These are phyloP conservation scores for Linnaemya vulpina DNA, from an alignment of 2,888 invertebrate genomes.

Conservation along the genomic window DNA sequence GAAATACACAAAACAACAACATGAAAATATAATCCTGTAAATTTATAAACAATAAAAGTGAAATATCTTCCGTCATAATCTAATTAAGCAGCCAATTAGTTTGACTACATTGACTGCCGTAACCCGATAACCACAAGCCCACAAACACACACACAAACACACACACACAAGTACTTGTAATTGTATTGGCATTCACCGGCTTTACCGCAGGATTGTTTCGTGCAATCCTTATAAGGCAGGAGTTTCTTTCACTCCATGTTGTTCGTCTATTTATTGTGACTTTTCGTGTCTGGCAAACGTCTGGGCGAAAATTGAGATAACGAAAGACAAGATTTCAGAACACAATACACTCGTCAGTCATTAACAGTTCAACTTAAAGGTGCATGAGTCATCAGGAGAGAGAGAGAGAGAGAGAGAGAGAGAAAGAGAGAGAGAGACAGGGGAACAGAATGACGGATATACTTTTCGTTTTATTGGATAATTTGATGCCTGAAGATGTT, in stretches of 20 bases:
- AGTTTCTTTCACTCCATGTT: background rate
- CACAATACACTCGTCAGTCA: constrained; percentile 52
- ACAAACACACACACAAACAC: too few species aligned
- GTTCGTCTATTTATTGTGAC: constrained; percentile 34
- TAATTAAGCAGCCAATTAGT: constrained; percentile 14
- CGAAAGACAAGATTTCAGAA: constrained; percentile 31
- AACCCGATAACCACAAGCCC: background rate
- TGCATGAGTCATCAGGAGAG: background rate
- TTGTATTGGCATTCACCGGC: background rate
- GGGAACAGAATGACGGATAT: constrained; percentile 38
- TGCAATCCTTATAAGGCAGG: background rate
- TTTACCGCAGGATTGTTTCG: constrained; percentile 6
- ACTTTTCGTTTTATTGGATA: constrained; percentile 16
- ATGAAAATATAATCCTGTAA: background rate
- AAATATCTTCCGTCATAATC: constrained; percentile 5
- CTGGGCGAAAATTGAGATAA: constrained; percentile 51
- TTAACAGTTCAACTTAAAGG: constrained; percentile 27
- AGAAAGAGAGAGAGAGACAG: too few species aligned
- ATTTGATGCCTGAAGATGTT: constrained; percentile 21
- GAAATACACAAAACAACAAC: background rate
- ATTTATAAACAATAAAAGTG: background rate
- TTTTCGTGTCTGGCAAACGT: constrained; percentile 52
- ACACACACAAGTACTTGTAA: background rate
- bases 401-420: too few species aligned
- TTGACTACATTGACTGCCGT: background rate